Evolutionary conservation across 2,113 vertebrate genomes (phyloP), one percentile per base, ranked within the genome.

Genomic region (Prochilodus magdalenae): DNA sequence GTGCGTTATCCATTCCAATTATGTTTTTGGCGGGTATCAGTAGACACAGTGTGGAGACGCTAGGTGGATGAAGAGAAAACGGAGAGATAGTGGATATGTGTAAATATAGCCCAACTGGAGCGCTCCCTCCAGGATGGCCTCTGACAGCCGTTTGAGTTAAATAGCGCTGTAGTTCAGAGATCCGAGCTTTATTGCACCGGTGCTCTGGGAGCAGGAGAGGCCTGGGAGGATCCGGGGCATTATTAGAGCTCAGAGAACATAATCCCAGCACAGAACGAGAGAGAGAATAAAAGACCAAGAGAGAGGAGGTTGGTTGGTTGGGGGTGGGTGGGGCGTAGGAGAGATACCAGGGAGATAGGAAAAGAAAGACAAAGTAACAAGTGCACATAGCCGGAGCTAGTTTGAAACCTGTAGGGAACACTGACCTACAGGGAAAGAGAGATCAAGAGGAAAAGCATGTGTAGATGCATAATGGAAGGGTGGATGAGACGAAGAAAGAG

Each of bases 161-260:
- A 92, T 84, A 89, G 90, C 84, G 69, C 73, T 88, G 92, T 86
- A 90, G 91, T 91, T 93, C 84, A 87, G 83, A 88, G 90, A 89
- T 87, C 88, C 87, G 55, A 88, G 91, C 88, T 93, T 95, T 95
- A 95, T 95, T 95, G 94, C 92, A 87, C 90, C 86, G 93, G 88
- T 94, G 93, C 91, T 89, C 62, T 79, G 92, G 91, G 94, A 93
- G 66, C 51, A 16, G 82, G 55, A 78, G 84, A 87, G 86, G 85
- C 93, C 92, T 89, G 87, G 82, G 91, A 94, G 93, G 86, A 92
- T 91, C 89, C 91, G 91, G 89, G 89, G 89, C 91, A 90, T 94
- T 95, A 95, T 95, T 95, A 93, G 92, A 91, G 92, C 90, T 91
- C 85, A 84, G 88, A 90, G 90, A 90, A 90, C 91, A 92, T 90